Conservation (phyloP, 92 coral and sea anemone genomes). For the Paramuricea clavata region DNA sequence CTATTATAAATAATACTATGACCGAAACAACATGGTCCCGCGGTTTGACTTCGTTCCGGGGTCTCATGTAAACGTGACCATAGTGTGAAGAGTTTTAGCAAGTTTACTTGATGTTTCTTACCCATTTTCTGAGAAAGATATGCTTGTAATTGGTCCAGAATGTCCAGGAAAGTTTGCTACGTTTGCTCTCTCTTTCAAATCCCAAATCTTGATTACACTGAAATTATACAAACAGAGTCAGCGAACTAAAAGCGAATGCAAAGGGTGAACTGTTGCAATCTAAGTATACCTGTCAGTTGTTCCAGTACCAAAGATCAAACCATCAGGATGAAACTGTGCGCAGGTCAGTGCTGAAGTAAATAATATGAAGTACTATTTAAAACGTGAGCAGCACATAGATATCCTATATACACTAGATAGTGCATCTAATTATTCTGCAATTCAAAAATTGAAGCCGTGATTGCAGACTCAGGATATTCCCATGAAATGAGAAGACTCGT, state of each 20-base stretch:
- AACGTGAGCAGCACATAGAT: neutral
- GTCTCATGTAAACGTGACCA: too few species aligned
- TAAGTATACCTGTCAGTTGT: conserved; percentile 89
- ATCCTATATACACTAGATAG: too few species aligned
- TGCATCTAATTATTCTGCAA: too few species aligned
- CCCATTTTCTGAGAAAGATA: conserved; percentile 99
- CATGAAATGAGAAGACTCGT: too few species aligned
- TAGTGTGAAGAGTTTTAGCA: neutral
- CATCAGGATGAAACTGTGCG: conserved; percentile 99
- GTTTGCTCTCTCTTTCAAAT: conserved; percentile 96
- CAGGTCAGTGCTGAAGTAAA: conserved; percentile 83
- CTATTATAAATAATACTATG: too few species aligned
- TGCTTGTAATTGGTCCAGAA: conserved; percentile 97
- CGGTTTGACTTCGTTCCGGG: too few species aligned
- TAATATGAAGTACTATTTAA: neutral
- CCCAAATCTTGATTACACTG: conserved; percentile 99
- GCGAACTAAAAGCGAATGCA: neutral
- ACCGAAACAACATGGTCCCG: too few species aligned
- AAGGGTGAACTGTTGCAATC: neutral
- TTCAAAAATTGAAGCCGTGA: too few species aligned
- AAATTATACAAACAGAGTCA: neutral
- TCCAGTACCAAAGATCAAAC: conserved; percentile 99
- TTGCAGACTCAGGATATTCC: too few species aligned
- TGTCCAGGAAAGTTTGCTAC: conserved; percentile 99
- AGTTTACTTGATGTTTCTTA: conserved; percentile 36